Base-by-base conservation (phyloP, 2,113 vertebrate species). In the Indri indri region DNA sequence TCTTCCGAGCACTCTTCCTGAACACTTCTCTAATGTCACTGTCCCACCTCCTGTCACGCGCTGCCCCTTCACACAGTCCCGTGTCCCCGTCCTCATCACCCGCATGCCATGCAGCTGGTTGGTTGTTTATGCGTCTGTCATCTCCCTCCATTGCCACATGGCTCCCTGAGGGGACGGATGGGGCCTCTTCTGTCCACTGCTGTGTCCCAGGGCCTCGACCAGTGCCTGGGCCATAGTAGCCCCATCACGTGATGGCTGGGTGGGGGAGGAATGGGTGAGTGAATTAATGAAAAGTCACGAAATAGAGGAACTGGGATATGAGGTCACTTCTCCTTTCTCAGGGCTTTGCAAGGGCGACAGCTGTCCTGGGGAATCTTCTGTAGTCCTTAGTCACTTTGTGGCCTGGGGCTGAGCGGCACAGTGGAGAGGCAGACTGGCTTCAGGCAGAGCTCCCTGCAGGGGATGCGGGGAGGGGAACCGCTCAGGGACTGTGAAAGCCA, bases 11-110 rank as follows among this genome's bases (percentile, higher is more conserved):
- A 9, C 16, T 47, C 59, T n/a, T 37, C 4, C 66, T 23, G 42
- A 52, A 16, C 1, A 2, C 3, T 0, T 54, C 66, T 80, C 45
- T 23, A n/a, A 34, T 0, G 34, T 68, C 8, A 6, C 47, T 16
- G n/a, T 30, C 9, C 73, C 13, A 47, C 20, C 25, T 40, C 34
- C 42, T 12, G 30, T 23, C 70, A 83, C 1, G 10, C 23, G 20
- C 34, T 12, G 22, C 13, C 1, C 7, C 23, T 45, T 52, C 8
- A 22, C 13, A 8, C 16, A n/a, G 65, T 66, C 14, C 16, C 1
- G 6, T 40, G n/a, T 70, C 34, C 3, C 13, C 0, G 0, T 37
- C 57, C 66, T 63, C 17, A 52, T 70, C 2, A 2, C 27, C 37
- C 23, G 16, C 10, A 2, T 34, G 37, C 30, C 47, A 6, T 0